Base-by-base conservation (phyloP, 2,113 vertebrate species). In the Cranoglanis bouderius region DNA sequence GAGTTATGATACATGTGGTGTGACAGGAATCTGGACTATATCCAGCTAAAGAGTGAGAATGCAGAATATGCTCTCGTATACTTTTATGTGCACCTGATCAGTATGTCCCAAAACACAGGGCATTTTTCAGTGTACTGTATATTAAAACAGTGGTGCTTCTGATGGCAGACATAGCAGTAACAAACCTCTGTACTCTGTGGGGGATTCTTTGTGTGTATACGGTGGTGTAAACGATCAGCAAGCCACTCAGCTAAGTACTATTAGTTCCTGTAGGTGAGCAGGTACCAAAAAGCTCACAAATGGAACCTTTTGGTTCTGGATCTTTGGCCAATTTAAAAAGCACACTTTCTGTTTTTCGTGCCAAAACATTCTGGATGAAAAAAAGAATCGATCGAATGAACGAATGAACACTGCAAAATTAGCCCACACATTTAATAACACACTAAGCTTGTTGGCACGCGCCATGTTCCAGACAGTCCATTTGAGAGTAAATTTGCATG, bases 361-460 rank as follows among this genome's bases (percentile, higher is more conserved):
- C 55, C 38, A 38, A 61, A 83, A 61, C 55, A 1, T 83, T 35
- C 19, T 61, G 55, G 12, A 83, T 83, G 24, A 61, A 61, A 35
- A 61, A 35, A 57, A 35, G 5, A 26, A 51, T 29, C 1, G 21
- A 77, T 51, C 21, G 51, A 82, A 82, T 57, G 80, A 82, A 82
- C 13, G 80, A 82, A 40, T 40, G 53, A 59, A 82, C 1, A 24
- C 2, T 81, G n/a, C 61, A 88, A 89, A 89, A 75, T 77, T 85
- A 86, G 32, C 38, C 21, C 18, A 63, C 82, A 43, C 49, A 29
- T 55, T 84, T 92, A 77, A 89, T 86, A 81, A 53, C 77, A 29
- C 61, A n/a, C 19, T 89, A 88, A 88, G 82, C 59, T 87, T 53
- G 74, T n/a, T 49, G 87, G 81, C 21, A 88, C 38, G 74, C 82